Base-by-base conservation (phyloP, 2,888 invertebrate species). In the Boloria selene region DNA sequence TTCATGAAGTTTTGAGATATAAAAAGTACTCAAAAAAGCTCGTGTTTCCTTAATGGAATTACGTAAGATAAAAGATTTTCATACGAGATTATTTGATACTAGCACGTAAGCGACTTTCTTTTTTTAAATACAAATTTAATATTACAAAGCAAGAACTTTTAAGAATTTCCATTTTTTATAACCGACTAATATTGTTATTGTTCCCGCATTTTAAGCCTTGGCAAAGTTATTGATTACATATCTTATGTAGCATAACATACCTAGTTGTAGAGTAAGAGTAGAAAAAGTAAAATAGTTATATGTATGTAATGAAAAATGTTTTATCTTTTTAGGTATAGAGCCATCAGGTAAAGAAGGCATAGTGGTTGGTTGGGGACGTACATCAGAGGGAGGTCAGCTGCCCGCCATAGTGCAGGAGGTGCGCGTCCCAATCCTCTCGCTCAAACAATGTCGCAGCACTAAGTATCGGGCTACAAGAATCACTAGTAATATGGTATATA, bases 331-430 rank as follows among this genome's bases (percentile, higher is more conserved):
- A 94, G 95, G 86, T 65, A 81, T 82, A 26, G 96, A 96, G 75
- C 96, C 96, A 56, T 93, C 95, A 1, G 96, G 96, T 44, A 94
- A 94, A 77, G 90, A 93, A 64, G 97, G 97, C 13, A 95, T 96
- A 0, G 97, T 97, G 7, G 95, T 97, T 10, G 97, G 97, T 3
- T 97, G 97, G 97, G 97, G 97, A 0, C 93, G 97, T 7, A 96
- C 96, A 0, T 94, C 95, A 0, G 97, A 97, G 82, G 96, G 96
- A 3, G 97, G 97, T 1, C 94, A 94, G 79, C 83, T 97, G 55
- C 96, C 97, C 3, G 95, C 95, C 1, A 91, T 96, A 54, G 95
- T 97, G 6, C 96, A 97, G 77, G 96, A 97, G 85, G 97, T 97
- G 0, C 94, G 95, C 74, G 97, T 97, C 51, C 97, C 97, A 0